Evolutionary conservation across 2,113 vertebrate species (phyloP).

Genomic region (Hystrix cristata): DNA sequence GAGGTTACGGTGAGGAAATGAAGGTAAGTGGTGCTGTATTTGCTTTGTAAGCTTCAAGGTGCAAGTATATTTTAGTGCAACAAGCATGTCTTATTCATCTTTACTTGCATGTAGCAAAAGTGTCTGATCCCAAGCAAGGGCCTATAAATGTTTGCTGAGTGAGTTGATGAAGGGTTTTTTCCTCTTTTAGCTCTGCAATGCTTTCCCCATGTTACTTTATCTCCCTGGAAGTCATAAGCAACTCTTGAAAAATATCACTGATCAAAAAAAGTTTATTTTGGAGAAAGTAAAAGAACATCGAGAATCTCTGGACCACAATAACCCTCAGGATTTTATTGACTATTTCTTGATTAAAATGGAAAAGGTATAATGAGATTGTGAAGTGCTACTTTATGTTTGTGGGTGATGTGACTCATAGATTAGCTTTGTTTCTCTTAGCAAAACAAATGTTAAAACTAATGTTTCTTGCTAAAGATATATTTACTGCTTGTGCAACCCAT

Average conservation of each 20-base stretch:
- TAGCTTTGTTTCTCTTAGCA: not conserved
- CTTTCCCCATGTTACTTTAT: slow-evolving; percentile 88
- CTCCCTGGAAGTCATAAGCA: slow-evolving; percentile 89
- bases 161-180: slow-evolving; percentile 17
- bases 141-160: not conserved
- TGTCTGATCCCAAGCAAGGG: not conserved
- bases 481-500: not conserved
- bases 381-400: slow-evolving; percentile 82
- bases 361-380: slow-evolving; percentile 83
- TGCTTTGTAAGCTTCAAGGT: not conserved
- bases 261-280: slow-evolving; percentile 83
- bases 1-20: not conserved
- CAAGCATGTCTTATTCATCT: not conserved
- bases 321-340: slow-evolving; percentile 91
- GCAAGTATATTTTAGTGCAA: not conserved
- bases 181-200: slow-evolving; percentile 88
- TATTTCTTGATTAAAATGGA: slow-evolving; percentile 89
- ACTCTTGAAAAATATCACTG: not conserved
- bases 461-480: not conserved
- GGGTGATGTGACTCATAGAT: slow-evolving; percentile 50
- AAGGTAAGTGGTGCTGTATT: not conserved
- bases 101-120: not conserved
- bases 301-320: slow-evolving; percentile 84
- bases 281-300: slow-evolving; percentile 87
- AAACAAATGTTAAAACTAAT: not conserved